A percentile compares a stretch with the other conserved stretches of the same genome.
These are phyloP conservation scores for Schrankia costaestrigalis DNA, from an alignment of 2,888 invertebrate genomes.

Conservation along the genomic window DNA sequence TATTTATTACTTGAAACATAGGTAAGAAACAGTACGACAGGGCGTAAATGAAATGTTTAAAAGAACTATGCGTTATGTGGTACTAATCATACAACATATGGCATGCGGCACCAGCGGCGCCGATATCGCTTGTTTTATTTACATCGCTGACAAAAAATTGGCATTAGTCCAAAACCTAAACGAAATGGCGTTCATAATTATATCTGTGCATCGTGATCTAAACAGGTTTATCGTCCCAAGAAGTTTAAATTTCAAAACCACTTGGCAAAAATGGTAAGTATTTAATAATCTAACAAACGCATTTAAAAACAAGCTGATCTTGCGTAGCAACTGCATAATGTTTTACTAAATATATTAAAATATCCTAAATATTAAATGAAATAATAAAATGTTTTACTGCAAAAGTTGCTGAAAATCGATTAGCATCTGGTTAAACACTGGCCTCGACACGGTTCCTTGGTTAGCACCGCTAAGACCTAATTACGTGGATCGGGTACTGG, in stretches of 20 bases:
- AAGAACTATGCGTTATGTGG: neutral
- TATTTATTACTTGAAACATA: too few species aligned
- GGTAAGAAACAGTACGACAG: too few species aligned
- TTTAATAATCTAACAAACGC: too few species aligned
- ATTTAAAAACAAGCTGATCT: too few species aligned
- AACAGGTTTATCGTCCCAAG: slow-evolving; percentile 43
- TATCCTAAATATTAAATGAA: too few species aligned
- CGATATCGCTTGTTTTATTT: slow-evolving; percentile 64
- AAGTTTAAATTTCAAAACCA: slow-evolving; percentile 36
- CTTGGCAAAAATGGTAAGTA: too few species aligned
- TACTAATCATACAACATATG: slow-evolving; percentile 7
- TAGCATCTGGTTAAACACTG: slow-evolving; percentile 41
- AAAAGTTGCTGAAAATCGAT: slow-evolving; percentile 42
- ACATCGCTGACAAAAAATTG: slow-evolving; percentile 66
- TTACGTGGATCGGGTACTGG: slow-evolving; percentile 41
- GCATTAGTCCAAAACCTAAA: slow-evolving; percentile 56
- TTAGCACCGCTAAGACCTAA: slow-evolving; percentile 57
- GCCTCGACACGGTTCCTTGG: slow-evolving; percentile 65
- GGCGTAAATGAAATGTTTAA: too few species aligned
- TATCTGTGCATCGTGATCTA: slow-evolving; percentile 44
- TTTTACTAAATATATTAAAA: too few species aligned
- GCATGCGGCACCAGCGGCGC: slow-evolving; percentile 45
- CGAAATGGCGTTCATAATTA: slow-evolving; percentile 43
- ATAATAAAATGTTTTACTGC: slow-evolving; percentile 30
- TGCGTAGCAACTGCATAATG: too few species aligned